These are phyloP conservation scores for Philantomba maxwellii DNA, from an alignment of 2,113 vertebrate species.

Conservation along the genomic window DNA sequence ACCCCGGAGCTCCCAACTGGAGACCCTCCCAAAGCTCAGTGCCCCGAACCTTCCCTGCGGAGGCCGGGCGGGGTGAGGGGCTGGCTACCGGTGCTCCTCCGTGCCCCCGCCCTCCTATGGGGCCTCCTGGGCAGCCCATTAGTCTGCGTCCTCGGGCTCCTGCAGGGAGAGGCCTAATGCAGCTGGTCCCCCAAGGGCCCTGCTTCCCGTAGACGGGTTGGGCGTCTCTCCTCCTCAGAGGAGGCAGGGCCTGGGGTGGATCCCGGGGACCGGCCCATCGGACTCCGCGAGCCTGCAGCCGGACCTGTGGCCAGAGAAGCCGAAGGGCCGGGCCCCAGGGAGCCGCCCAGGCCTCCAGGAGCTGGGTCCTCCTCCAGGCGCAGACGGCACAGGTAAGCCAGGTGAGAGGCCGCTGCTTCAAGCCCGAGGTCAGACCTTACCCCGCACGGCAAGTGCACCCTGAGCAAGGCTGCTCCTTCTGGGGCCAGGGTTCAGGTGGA, in stretches of 20 bases:
- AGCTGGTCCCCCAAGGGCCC: neutral
- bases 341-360: neutral
- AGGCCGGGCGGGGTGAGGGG: fast-evolving
- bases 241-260: neutral
- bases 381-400: fast-evolving
- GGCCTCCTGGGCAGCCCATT: neutral
- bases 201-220: neutral
- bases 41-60: neutral
- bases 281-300: neutral
- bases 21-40: neutral
- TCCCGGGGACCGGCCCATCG: fast-evolving
- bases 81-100: neutral
- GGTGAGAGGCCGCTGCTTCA: neutral
- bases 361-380: neutral
- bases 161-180: neutral
- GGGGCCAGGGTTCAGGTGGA: neutral
- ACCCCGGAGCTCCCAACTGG: neutral
- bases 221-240: neutral
- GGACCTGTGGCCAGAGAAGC: neutral
- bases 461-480: too few relatives aligned
- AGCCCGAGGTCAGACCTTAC: neutral
- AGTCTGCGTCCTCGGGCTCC: neutral
- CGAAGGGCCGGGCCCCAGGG: fast-evolving
- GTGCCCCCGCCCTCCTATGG: too few relatives aligned
- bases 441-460: neutral